These are phyloP conservation scores for Pseudomyrmex dendroicus DNA, from an alignment of 1,140 invertebrate species.

Conservation along the genomic window DNA sequence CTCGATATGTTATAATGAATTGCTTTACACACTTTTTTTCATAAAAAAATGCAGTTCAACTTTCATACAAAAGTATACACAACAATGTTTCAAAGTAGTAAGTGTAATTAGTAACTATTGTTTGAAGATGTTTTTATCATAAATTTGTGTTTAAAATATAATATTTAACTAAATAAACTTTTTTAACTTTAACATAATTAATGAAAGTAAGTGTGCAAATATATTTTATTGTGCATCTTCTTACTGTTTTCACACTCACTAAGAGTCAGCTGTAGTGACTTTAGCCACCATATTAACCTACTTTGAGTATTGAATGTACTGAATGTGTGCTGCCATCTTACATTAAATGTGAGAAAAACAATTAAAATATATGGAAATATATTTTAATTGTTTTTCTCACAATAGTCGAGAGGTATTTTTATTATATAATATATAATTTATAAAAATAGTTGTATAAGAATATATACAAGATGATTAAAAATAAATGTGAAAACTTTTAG, in stretches of 20 bases:
- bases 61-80: not conserved
- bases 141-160: not conserved
- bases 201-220: not conserved
- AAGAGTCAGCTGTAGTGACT: slow-evolving; percentile 24
- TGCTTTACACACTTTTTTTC: not conserved
- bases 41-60: not conserved
- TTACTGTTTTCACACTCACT: not conserved
- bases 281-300: not conserved
- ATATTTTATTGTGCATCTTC: not conserved
- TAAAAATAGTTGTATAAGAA: not conserved
- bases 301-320: not conserved
- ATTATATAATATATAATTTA: not conserved
- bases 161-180: not conserved
- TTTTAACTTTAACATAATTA: not conserved
- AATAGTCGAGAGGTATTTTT: slow-evolving; percentile 17
- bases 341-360: not conserved
- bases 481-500: no score
- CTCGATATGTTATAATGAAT: not conserved
- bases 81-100: not conserved
- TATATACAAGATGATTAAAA: not conserved
- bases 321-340: slow-evolving; percentile 42
- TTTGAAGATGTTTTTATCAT: not conserved
- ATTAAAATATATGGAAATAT: not conserved
- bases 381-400: no score
- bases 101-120: not conserved